phyloP scores from a whole-genome alignment of 2,888 invertebrate genomes.

The Phalera bucephala region DNA sequence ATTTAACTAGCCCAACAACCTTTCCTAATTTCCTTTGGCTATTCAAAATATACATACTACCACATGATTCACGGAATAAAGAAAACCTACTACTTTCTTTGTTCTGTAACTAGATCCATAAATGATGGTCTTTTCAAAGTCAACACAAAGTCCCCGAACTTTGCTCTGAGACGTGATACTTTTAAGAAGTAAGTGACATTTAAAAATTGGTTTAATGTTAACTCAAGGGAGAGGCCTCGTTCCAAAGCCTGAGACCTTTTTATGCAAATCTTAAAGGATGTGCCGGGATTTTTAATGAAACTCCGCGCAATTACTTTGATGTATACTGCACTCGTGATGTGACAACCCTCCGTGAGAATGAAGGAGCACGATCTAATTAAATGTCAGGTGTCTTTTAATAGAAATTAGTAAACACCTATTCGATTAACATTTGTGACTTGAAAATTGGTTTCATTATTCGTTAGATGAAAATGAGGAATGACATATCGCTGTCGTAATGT shows the following conservation, averaged over 20 bases:
- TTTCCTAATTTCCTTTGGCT: no score
- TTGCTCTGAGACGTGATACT: constrained; percentile 44
- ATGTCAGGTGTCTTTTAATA: constrained; percentile 46
- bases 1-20: no score
- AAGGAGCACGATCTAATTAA: constrained; percentile 45
- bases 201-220: constrained; percentile 64
- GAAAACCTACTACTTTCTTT: no score
- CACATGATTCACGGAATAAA: no score
- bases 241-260: constrained; percentile 61
- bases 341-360: constrained; percentile 35
- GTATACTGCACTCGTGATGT: constrained; percentile 63
- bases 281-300: constrained; percentile 76
- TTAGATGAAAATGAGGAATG: no score
- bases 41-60: no score
- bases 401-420: constrained; percentile 36
- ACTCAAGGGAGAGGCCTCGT: constrained; percentile 39
- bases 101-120: neutral
- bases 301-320: constrained; percentile 73
- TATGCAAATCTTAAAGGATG: constrained; percentile 78
- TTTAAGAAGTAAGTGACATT: constrained; percentile 50
- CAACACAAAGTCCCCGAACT: constrained; percentile 23
- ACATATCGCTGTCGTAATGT: no score
- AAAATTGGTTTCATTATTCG: no score
- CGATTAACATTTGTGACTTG: no score
- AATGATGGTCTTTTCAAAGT: constrained; percentile 5